Evolutionary conservation across 2,888 invertebrate species (phyloP).

Genomic region (Chironomus tentans): DNA sequence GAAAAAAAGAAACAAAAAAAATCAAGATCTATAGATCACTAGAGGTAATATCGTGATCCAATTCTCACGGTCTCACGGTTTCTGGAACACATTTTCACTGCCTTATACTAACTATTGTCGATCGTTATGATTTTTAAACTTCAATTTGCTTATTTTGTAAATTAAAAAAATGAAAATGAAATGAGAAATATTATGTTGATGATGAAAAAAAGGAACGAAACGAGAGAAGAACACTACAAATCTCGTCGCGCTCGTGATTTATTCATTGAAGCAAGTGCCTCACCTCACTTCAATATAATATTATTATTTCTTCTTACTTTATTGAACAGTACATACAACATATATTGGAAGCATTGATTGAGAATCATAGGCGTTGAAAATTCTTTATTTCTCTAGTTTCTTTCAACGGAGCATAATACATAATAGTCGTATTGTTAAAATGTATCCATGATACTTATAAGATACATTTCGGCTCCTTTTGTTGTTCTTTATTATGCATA

Average conservation of each 20-base stretch:
- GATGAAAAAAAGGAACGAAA: not conserved
- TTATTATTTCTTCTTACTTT: not conserved
- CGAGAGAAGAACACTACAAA: not conserved
- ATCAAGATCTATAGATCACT: too few relatives aligned
- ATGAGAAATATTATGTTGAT: not conserved
- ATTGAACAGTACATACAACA: not conserved
- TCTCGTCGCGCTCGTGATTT: slow-evolving; percentile 19
- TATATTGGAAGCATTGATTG: slow-evolving; percentile 3
- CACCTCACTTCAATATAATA: not conserved
- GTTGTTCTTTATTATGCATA: not conserved
- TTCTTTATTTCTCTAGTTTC: not conserved
- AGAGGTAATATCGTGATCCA: slow-evolving; percentile 16
- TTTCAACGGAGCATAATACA: not conserved
- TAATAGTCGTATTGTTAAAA: not conserved
- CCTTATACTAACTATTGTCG: slow-evolving; percentile 1
- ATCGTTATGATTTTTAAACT: slow-evolving; percentile 4
- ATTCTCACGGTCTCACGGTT: slow-evolving; percentile 12
- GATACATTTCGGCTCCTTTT: not conserved
- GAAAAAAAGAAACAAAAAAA: too few relatives aligned
- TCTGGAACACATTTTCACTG: not conserved
- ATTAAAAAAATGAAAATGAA: not conserved
- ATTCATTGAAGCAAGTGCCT: slow-evolving; percentile 20
- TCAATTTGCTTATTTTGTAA: slow-evolving; percentile 14
- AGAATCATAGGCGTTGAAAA: slow-evolving; percentile 10
- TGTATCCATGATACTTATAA: not conserved